A percentile compares a stretch with the other conserved stretches of the same genome.
phyloP scores from a whole-genome alignment of 1,140 invertebrate genomes.

The Pissodes strobi region DNA sequence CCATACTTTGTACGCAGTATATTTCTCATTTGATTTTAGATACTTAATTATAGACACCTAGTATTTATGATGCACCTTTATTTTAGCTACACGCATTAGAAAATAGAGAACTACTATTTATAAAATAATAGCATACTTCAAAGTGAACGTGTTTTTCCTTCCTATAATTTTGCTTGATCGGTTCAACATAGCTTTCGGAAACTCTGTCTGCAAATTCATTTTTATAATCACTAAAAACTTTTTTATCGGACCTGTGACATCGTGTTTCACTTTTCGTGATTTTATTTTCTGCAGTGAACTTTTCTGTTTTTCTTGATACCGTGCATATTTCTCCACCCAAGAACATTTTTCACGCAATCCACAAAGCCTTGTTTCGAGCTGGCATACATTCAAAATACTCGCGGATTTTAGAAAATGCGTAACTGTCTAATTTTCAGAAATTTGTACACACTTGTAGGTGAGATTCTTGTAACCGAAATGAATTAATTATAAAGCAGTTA shows the following conservation, averaged over 20 bases:
- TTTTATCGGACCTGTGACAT: no score
- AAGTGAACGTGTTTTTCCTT: constrained; percentile 51
- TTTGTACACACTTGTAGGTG: no score
- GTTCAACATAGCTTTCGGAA: neutral
- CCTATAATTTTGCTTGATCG: constrained; percentile 20
- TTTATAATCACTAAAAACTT: neutral
- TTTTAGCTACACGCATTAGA: no score
- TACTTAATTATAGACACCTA: no score
- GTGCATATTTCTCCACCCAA: constrained; percentile 49
- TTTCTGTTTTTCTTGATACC: constrained; percentile 23
- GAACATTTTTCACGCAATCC: constrained; percentile 42
- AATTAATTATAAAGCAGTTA: no score
- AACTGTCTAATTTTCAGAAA: no score
- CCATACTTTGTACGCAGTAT: no score
- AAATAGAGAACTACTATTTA: no score
- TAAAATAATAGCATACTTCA: constrained; percentile 43
- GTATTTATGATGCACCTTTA: no score
- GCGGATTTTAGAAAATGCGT: constrained; percentile 20
- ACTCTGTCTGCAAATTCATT: neutral
- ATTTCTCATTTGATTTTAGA: no score
- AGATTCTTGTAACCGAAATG: no score
- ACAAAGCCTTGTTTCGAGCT: constrained; percentile 13
- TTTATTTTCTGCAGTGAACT: constrained; percentile 5
- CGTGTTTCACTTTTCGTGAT: neutral
- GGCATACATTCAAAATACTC: constrained; percentile 33